phyloP scores from a whole-genome alignment of 2,888 invertebrate genomes.

The Coelopa pilipes region DNA sequence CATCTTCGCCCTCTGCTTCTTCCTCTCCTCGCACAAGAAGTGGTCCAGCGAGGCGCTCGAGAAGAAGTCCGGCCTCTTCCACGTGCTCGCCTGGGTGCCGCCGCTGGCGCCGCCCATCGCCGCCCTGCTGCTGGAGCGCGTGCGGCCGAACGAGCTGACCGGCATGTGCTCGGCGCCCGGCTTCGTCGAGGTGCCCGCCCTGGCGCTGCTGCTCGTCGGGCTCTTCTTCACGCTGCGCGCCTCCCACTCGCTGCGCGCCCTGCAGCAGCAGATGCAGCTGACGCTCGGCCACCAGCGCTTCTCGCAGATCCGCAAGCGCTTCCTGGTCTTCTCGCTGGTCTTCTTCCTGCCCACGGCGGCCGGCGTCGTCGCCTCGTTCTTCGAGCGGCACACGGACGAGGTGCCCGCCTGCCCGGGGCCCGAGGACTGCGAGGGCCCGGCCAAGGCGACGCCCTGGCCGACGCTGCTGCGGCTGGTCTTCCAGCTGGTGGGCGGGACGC shows the following conservation, averaged over 20 bases:
- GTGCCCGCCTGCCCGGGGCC: constrained; percentile 58
- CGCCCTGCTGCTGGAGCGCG: constrained; percentile 80
- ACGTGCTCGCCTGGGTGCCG: constrained; percentile 88
- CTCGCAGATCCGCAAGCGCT: constrained; percentile 64
- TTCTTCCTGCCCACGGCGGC: constrained; percentile 63
- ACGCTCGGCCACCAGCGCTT: constrained; percentile 62
- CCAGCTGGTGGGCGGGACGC: constrained; percentile 62
- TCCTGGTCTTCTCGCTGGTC: constrained; percentile 62
- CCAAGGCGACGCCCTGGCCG: constrained; percentile 57
- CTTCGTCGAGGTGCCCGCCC: constrained; percentile 64
- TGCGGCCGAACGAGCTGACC: constrained; percentile 82
- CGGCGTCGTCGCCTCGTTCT: constrained; percentile 58
- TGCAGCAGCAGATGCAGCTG: constrained; percentile 62
- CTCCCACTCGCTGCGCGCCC: constrained; percentile 58
- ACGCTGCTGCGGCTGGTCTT: constrained; percentile 61
- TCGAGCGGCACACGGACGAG: constrained; percentile 58
- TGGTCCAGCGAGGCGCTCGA: constrained; percentile 94
- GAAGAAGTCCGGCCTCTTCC: constrained; percentile 85
- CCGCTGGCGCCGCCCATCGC: constrained; percentile 87
- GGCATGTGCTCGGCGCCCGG: constrained; percentile 79
- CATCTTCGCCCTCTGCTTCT: constrained; percentile 88
- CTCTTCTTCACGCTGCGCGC: constrained; percentile 64
- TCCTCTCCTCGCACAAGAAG: constrained; percentile 88
- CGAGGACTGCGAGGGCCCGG: constrained; percentile 59
- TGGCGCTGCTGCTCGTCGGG: constrained; percentile 58